Evolutionary conservation across 2,888 invertebrate genomes (phyloP), one percentile per base, ranked within the genome.

Genomic region (Lamellibrachia columna): DNA sequence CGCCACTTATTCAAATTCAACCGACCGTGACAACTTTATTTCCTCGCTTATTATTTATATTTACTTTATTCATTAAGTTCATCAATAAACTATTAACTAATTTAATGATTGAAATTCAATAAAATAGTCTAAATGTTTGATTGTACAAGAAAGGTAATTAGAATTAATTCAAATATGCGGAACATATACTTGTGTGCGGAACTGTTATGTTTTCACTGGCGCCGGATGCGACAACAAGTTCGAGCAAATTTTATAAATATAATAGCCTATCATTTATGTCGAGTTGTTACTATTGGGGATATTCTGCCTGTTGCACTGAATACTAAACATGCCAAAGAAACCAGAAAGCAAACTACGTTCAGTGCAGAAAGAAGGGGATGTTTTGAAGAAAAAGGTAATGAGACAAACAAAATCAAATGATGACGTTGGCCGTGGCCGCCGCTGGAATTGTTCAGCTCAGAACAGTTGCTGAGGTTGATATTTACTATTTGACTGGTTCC

Each of bases 201-300:
- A 75, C 75, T 75, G 75, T 75, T 22, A 75, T 75, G 75, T 75
- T 75, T 75, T 75, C 75, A 75, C 75, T 75, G 75, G 75, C 75
- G 75, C 75, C 75, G 75, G 75, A 75, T 75, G 75, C 75, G 75
- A 75, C 75, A 75, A 75, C 75, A 75, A 75, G 75, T 75, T 22
- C 75, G 75, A 75, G 22, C 75, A 75, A 75, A 75, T 75, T 75
- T 22, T 75, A 22, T 58, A 11, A 58, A 58, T 58, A 58, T 40
- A 40, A 40, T 40, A 40, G 40, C 40, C 1, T 40, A 40, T 11
- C 0, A 75, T 75, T 75, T 75, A 15, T 6, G 75, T 75, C n/a
- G 15, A 75, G 22, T 75, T 15, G 11, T 22, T 75, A 3, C 22
- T 75, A 6, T 75, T 75, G 22, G 75, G 15, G 15, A 75, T 75